Conservation (phyloP, 1,140 invertebrate genomes). For the Caenorhabditis briggsae region DNA sequence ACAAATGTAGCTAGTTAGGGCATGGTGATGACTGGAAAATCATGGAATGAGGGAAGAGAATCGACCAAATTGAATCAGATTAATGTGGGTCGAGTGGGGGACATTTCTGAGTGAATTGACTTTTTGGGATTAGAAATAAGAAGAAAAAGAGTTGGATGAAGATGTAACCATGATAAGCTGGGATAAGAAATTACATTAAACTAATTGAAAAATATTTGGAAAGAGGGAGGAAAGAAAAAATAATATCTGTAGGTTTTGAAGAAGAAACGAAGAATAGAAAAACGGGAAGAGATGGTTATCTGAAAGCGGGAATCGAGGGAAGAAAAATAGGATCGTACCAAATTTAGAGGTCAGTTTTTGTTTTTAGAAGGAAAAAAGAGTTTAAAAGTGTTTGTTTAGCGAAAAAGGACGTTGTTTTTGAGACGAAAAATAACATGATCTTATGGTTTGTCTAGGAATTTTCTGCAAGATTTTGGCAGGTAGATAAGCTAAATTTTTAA, state of each 20-base stretch:
- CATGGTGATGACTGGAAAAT: constrained; percentile 38
- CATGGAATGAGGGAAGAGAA: not conserved
- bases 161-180: not conserved
- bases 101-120: not conserved
- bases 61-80: constrained; percentile 32
- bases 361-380: not conserved
- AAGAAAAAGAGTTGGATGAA: not conserved
- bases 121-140: too few relatives aligned
- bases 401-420: not conserved
- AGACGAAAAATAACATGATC: too few relatives aligned
- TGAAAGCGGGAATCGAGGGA: constrained; percentile 18
- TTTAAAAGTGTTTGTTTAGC: constrained; percentile 6
- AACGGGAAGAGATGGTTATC: constrained; percentile 11
- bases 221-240: constrained; percentile 17
- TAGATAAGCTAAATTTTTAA: too few relatives aligned
- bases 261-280: not conserved
- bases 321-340: not conserved
- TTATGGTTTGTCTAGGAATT: too few relatives aligned
- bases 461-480: too few relatives aligned
- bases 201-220: constrained; percentile 1
- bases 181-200: not conserved
- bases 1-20: constrained; percentile 44
- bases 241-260: not conserved
- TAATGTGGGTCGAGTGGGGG: constrained; percentile 47
- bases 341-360: constrained; percentile 45